Percentiles rank a stretch among this genome's conserved stretches.
phyloP scores from a whole-genome alignment of 2,888 invertebrate species.

The Pimpla rufipes region DNA sequence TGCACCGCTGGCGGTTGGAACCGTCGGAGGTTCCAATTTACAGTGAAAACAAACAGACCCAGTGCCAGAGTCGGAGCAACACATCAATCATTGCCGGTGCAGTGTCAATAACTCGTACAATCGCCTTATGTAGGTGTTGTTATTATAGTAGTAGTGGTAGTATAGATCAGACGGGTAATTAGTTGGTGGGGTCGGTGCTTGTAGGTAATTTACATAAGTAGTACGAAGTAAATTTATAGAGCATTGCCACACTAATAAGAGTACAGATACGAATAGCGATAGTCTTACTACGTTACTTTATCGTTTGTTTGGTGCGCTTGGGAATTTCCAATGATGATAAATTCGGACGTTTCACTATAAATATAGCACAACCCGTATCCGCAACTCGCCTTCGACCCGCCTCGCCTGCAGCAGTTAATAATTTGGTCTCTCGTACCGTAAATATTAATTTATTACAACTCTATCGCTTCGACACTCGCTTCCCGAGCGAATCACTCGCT shows the following conservation, averaged over 20 bases:
- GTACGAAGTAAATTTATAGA: slow-evolving; percentile 40
- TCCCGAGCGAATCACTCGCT: slow-evolving; percentile 8
- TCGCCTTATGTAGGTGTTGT: too few relatives aligned
- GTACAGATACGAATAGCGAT: slow-evolving; percentile 40
- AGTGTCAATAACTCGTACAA: not conserved
- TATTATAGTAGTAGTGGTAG: slow-evolving; percentile 19
- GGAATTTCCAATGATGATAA: slow-evolving; percentile 41
- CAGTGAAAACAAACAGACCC: too few relatives aligned
- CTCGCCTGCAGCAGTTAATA: slow-evolving; percentile 25
- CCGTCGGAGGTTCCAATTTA: not conserved
- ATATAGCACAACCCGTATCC: slow-evolving; percentile 5
- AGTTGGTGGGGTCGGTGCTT: slow-evolving; percentile 45
- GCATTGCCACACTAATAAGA: slow-evolving; percentile 43
- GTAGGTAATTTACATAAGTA: slow-evolving; percentile 39
- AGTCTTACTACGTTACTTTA: slow-evolving; percentile 29
- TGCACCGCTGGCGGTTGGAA: too few relatives aligned
- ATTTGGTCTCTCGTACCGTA: slow-evolving; percentile 60
- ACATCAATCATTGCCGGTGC: not conserved
- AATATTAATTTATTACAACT: slow-evolving; percentile 47
- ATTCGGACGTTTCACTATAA: slow-evolving; percentile 45
- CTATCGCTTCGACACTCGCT: slow-evolving; percentile 27
- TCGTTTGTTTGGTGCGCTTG: slow-evolving; percentile 36
- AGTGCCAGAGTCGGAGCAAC: not conserved
- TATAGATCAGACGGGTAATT: slow-evolving; percentile 32
- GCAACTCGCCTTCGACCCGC: not conserved